Evolutionary conservation across 2,113 vertebrate genomes (phyloP), one percentile per base, ranked within the genome.

Genomic region (Aspiorhynchus laticeps): DNA sequence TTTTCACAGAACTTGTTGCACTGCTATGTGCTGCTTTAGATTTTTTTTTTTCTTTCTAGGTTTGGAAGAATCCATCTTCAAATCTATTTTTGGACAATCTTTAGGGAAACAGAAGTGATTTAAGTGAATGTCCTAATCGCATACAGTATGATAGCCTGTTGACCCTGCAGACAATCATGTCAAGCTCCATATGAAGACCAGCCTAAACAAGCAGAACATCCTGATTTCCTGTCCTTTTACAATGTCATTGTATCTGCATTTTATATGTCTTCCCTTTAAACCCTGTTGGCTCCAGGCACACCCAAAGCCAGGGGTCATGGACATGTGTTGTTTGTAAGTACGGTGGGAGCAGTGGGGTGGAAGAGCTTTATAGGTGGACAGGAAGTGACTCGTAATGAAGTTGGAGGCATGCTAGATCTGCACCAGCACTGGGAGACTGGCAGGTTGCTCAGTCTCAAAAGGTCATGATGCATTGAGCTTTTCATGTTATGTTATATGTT

Each of bases 311-410:
- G 15, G 43, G 61, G 61, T 86, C 59, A 85, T 7, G 24, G 41
- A 36, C 14, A 5, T 51, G 33, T 80, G 21, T 53, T 41, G 41
- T 31, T 28, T 41, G 21, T 43, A 75, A 53, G 9, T 15, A 77
- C 7, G 26, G 21, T 80, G 85, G 63, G 21, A 8, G 41, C 41
- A 46, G 59, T 7, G 7, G 10, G 7, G 43, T 5, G 65, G 65
- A 80, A 86, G 65, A 76, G 7, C 9, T 65, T 87, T 65, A 51
- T 71, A 48, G 15, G 31, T 48, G 15, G 61, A 83, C 31, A 38
- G 73, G 71, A 83, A 77, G 59, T 81, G n/a, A 61, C 24, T 26
- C 7, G 19, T 63, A 83, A 76, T 79, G 38, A 82, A 21, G 5
- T 33, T n/a, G n/a, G 9, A 81, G 38, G 38, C 69, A 8, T 86